Evolutionary conservation across 2,113 vertebrate genomes (phyloP).

Genomic region (Herpetotheres cachinnans): DNA sequence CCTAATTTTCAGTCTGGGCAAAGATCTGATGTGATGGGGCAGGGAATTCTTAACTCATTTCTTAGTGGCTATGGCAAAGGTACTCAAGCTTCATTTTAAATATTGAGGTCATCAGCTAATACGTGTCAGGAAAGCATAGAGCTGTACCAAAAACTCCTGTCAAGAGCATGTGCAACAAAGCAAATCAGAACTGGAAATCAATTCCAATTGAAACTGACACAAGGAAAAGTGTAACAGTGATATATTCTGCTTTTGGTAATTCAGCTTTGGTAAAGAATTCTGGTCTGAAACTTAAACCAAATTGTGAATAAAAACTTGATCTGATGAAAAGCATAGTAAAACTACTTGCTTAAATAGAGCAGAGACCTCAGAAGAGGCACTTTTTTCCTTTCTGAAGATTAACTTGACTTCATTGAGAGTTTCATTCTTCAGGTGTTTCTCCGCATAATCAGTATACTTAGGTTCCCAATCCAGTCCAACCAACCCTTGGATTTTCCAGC

Average conservation of each 20-base stretch:
- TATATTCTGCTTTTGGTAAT: background rate
- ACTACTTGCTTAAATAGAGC: background rate
- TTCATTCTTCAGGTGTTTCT: background rate
- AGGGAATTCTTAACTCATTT: constrained; percentile 11
- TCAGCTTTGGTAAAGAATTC: background rate
- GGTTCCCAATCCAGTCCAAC: background rate
- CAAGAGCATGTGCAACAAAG: background rate
- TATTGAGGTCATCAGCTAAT: constrained; percentile 14
- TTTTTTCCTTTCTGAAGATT: background rate
- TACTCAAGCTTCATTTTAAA: background rate
- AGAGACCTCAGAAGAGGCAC: background rate
- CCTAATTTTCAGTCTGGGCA: background rate
- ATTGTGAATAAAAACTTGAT: background rate
- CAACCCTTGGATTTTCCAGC: background rate
- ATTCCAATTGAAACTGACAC: background rate
- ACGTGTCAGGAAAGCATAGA: background rate
- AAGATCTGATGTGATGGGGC: constrained; percentile 8
- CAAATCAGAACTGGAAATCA: background rate
- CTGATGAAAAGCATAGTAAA: background rate
- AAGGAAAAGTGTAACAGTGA: background rate
- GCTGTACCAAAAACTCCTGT: constrained; percentile 7
- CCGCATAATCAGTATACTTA: background rate
- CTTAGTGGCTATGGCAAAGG: background rate
- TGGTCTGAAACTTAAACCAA: background rate
- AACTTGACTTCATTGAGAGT: background rate